Conservation (phyloP, 1,140 invertebrate species). For the Aphelenchoides avenae region DNA sequence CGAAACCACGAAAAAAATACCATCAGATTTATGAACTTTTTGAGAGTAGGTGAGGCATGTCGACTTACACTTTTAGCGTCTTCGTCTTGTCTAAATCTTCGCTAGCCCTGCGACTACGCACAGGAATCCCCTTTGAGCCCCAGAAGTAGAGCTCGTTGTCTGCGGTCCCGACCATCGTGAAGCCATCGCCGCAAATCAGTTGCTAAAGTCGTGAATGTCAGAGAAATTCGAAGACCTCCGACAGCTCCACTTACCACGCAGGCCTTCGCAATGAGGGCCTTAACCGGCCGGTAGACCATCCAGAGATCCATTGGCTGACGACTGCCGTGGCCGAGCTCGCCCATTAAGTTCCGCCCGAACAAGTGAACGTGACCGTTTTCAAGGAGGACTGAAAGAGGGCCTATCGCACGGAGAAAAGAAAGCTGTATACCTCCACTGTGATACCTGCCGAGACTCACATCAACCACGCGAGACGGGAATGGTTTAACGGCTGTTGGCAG, state of each 20-base stretch:
- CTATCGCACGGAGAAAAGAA: background rate
- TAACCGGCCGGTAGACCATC: conserved; percentile 63
- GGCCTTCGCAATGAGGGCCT: conserved; percentile 63
- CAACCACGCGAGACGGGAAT: conserved; percentile 57
- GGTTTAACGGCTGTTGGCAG: conserved; percentile 61
- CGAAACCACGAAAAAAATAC: background rate
- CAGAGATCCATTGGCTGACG: conserved; percentile 53
- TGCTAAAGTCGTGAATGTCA: conserved; percentile 63
- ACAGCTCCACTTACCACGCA: conserved; percentile 61
- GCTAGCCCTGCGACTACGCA: background rate
- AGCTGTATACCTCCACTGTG: conserved; percentile 35
- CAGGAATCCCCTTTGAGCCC: conserved; percentile 64
- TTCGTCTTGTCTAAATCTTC: conserved; percentile 1
- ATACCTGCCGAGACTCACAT: conserved; percentile 43
- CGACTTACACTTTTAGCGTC: background rate
- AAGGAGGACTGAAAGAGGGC: conserved; percentile 64
- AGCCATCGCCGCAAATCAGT: conserved; percentile 68
- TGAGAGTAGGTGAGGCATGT: background rate
- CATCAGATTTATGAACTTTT: conserved; percentile 13
- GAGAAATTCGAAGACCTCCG: background rate
- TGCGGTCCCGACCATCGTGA: conserved; percentile 67
- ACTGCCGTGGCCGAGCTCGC: conserved; percentile 65
- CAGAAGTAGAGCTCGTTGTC: conserved; percentile 71
- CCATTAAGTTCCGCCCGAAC: conserved; percentile 68
- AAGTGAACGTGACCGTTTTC: conserved; percentile 69